phyloP scores from a whole-genome alignment of 2,113 vertebrate genomes.

The Ciconia maguari region DNA sequence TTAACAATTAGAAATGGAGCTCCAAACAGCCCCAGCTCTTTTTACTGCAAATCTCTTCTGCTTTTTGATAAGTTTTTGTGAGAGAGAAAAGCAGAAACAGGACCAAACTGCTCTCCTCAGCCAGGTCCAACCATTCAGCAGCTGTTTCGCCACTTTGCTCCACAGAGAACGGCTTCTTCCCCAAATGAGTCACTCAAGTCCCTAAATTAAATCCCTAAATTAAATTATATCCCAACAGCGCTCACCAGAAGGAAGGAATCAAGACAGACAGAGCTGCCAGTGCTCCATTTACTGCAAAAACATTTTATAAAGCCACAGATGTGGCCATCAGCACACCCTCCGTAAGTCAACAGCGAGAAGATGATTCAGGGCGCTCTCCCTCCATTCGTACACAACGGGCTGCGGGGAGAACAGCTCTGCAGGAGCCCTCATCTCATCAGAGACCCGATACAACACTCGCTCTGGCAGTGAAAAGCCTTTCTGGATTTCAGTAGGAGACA shows the following conservation, averaged over 20 bases:
- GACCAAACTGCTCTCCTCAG: neutral
- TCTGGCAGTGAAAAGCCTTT: neutral
- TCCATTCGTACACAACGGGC: accelerated
- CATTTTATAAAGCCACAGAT: neutral
- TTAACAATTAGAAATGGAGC: neutral
- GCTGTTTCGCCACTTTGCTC: neutral
- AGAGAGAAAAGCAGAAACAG: neutral
- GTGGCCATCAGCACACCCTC: neutral
- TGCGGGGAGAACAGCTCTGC: neutral
- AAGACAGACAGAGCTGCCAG: neutral
- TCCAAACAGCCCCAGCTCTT: neutral
- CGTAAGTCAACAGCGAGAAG: neutral
- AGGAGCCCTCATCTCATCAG: neutral
- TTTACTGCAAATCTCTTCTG: neutral
- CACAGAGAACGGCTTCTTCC: neutral
- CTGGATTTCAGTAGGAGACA: neutral
- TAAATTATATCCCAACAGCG: neutral
- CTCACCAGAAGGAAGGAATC: neutral
- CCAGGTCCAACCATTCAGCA: neutral
- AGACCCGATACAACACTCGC: neutral
- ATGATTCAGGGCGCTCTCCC: neutral
- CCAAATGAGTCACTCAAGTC: neutral
- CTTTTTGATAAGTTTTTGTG: neutral
- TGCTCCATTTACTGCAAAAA: neutral
- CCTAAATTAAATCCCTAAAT: neutral